Percentiles rank a stretch among this genome's conserved stretches.
phyloP scores from a whole-genome alignment of 2,797 vertebrate genomes.

The Phoebastria nigripes region DNA sequence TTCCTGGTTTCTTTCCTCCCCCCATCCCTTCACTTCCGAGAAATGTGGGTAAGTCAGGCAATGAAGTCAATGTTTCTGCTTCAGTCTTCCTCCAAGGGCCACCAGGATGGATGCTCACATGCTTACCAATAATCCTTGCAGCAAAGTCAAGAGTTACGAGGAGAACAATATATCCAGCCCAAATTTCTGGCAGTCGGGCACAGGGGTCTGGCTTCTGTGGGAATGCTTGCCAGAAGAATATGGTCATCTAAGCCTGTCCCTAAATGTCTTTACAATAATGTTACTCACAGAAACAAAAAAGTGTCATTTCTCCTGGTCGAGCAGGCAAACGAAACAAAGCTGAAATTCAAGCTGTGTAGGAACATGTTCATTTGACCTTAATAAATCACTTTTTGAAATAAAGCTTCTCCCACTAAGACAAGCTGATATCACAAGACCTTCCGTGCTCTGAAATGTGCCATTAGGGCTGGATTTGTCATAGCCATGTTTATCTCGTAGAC shows the following conservation, averaged over 20 bases:
- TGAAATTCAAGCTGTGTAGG: not conserved
- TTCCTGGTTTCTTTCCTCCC: not conserved
- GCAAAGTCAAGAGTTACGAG: not conserved
- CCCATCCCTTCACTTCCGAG: not conserved
- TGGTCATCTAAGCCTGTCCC: not conserved
- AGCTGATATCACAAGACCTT: not conserved
- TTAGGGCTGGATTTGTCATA: not conserved
- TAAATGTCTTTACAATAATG: not conserved
- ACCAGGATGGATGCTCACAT: not conserved
- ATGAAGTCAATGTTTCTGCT: not conserved
- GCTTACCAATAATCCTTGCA: not conserved
- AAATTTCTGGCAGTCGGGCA: not conserved
- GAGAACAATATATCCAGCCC: not conserved
- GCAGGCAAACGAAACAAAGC: not conserved
- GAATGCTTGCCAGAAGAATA: not conserved
- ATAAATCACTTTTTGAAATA: not conserved
- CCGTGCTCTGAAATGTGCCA: not conserved
- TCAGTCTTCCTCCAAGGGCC: not conserved
- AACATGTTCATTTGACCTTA: not conserved
- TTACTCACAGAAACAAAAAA: not conserved
- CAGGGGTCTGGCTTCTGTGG: not conserved
- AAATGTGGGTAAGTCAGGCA: fast-evolving
- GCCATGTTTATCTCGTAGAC: not conserved
- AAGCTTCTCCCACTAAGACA: not conserved
- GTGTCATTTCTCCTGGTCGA: not conserved